Percentiles rank a stretch among this genome's conserved stretches.
These are phyloP conservation scores for Hipparchia semele DNA, from an alignment of 2,888 invertebrate species.

Conservation along the genomic window DNA sequence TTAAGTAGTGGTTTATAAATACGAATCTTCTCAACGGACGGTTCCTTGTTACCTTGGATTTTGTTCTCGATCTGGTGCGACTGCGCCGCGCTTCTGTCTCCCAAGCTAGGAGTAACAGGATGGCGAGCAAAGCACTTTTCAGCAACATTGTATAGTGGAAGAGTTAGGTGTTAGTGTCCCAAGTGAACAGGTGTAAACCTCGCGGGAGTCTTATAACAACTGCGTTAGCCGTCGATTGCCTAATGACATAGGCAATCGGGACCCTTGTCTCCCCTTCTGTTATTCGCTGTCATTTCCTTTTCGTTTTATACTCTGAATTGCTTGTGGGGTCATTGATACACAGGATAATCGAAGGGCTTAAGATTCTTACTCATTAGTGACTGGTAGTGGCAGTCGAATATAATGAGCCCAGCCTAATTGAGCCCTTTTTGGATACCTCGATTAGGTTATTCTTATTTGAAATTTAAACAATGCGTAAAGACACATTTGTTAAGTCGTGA, in stretches of 20 bases:
- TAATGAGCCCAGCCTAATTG: neutral
- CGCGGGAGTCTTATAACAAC: conserved; percentile 34
- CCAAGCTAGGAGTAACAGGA: conserved; percentile 48
- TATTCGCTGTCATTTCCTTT: conserved; percentile 61
- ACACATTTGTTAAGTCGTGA: too few species aligned
- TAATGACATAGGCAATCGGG: conserved; percentile 70
- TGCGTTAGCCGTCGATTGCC: conserved; percentile 69
- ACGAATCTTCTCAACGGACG: too few species aligned
- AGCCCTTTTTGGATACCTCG: too few species aligned
- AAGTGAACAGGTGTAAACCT: conserved; percentile 28
- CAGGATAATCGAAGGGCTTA: conserved; percentile 22
- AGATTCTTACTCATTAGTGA: neutral
- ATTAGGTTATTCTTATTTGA: too few species aligned
- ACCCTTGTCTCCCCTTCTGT: conserved; percentile 71
- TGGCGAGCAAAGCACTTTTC: conserved; percentile 44
- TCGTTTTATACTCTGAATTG: conserved; percentile 38
- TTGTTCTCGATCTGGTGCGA: conserved; percentile 87
- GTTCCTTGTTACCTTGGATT: conserved; percentile 84
- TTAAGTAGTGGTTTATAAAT: too few species aligned
- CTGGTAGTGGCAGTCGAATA: neutral
- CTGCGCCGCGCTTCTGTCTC: conserved; percentile 85
- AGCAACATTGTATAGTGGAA: conserved; percentile 52
- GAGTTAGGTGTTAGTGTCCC: neutral
- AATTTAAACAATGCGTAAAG: too few species aligned
- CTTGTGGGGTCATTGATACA: conserved; percentile 39